Evolutionary conservation across 2,113 vertebrate species (phyloP), one percentile per base, ranked within the genome.

Genomic region (Bujurquina vittata): DNA sequence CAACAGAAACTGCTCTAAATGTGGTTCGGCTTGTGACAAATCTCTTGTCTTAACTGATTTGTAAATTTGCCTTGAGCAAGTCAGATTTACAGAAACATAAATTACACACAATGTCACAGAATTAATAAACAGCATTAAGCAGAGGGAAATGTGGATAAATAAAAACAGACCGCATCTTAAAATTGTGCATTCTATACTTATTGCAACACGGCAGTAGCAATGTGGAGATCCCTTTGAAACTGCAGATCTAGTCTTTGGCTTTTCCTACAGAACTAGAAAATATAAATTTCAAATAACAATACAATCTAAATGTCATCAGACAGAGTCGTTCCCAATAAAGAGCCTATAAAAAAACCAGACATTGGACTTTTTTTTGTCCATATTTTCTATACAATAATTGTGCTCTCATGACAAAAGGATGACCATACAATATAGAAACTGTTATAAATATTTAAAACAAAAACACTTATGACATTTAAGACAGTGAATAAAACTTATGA

Each of bases 401-500:
- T 81, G 85, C 92, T 89, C 88, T 88, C 83, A 84, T 29, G 60
- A 92, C 86, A 91, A 84, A 84, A 87, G 80, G 87, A 86, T 87
- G 77, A 88, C 79, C 75, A 55, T 83, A 90, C 74, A 91, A 82
- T 90, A 92, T 92, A 91, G 86, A 94, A 91, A 93, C 75, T 92
- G 79, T 93, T 92, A 96, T 94, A 94, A 94, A 93, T 94, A 95
- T 84, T 89, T 79, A 86, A 92, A 90, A 94, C 87, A 85, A 84
- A 85, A 94, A 93, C 95, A 95, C 95, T 95, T 96, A 95, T 91
- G 89, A 82, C 92, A 92, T 88, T 87, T 89, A 91, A 90, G 89
- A 93, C 81, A 85, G 90, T 93, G 91, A 89, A 80, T 52, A 49
- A 90, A 84, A 89, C 37, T 61, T 87, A 93, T 54, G 88, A 93